Conservation (phyloP, 2,113 vertebrate genomes). For the Cyprinodon tularosa region DNA sequence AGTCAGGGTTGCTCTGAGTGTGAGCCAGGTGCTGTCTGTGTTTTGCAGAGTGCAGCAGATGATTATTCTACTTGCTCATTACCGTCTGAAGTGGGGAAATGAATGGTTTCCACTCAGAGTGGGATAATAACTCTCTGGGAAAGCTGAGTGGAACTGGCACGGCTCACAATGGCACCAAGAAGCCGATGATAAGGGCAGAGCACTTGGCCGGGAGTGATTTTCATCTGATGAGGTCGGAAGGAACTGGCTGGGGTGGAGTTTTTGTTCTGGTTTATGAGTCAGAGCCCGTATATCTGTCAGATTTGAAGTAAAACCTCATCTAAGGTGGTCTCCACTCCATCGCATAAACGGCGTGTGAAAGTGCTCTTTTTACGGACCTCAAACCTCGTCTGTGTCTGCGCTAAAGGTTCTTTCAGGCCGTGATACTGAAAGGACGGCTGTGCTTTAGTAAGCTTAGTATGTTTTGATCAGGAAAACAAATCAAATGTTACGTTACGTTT, state of each 20-base stretch:
- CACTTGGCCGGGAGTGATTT: conserved; percentile 25
- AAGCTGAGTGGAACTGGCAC: conserved; percentile 53
- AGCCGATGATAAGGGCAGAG: conserved; percentile 38
- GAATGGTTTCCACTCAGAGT: conserved; percentile 48
- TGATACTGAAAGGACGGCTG: no score
- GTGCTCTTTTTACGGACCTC: no score
- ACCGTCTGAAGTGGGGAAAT: conserved; percentile 59
- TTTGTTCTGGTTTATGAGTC: background rate
- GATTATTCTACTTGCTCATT: conserved; percentile 58
- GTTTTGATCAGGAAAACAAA: no score
- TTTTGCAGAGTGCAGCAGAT: conserved; percentile 35
- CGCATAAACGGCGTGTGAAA: background rate
- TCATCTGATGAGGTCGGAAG: conserved; percentile 33
- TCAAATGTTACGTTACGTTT: no score
- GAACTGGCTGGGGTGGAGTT: background rate
- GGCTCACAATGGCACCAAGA: conserved; percentile 23
- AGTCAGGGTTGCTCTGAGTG: conserved; percentile 30
- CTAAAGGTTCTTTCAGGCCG: no score
- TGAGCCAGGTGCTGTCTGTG: conserved; percentile 45
- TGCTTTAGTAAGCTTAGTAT: no score
- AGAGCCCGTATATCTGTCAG: background rate
- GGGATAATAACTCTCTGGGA: conserved; percentile 50
- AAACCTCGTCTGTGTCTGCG: no score
- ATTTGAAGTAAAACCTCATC: background rate
- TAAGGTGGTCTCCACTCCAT: background rate